Evolutionary conservation across 2,113 vertebrate genomes (phyloP).

Genomic region (Polypterus senegalus): DNA sequence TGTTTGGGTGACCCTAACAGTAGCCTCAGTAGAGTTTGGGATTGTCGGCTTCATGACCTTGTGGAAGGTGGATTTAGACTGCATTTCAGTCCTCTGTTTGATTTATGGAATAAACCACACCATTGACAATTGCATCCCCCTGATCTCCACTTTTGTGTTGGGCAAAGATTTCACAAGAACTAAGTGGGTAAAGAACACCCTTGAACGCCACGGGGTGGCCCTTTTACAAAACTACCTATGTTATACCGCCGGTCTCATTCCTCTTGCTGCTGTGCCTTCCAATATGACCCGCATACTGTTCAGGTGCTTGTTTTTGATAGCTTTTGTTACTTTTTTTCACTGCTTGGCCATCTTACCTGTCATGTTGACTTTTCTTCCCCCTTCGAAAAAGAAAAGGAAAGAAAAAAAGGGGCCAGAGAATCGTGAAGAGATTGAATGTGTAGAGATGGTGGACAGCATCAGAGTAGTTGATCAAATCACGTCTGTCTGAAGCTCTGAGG

Average conservation of each 20-base stretch:
- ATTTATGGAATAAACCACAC: conserved; percentile 91
- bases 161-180: conserved; percentile 91
- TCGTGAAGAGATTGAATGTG: conserved; percentile 85
- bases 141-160: conserved; percentile 87
- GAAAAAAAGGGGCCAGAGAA: conserved; percentile 65
- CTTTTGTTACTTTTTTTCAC: conserved; percentile 94
- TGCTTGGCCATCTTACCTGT: conserved; percentile 96
- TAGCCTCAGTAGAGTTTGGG: conserved; percentile 90
- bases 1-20: conserved; percentile 84
- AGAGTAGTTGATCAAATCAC: conserved; percentile 97
- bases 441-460: conserved; percentile 94
- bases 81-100: conserved; percentile 89
- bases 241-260: conserved; percentile 83
- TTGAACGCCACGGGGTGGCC: conserved; percentile 90
- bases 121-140: conserved; percentile 85
- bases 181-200: conserved; percentile 87
- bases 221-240: conserved; percentile 94
- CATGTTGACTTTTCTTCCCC: conserved; percentile 93
- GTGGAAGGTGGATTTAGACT: conserved; percentile 94
- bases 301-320: conserved; percentile 93
- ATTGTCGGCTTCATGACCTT: conserved; percentile 97
- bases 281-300: conserved; percentile 96
- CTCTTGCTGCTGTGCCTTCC: conserved; percentile 85
- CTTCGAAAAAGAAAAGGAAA: conserved; percentile 78
- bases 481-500: conserved; percentile 63